Conservation (phyloP, 2,888 invertebrate genomes). For the Drosophila meridionalis region DNA sequence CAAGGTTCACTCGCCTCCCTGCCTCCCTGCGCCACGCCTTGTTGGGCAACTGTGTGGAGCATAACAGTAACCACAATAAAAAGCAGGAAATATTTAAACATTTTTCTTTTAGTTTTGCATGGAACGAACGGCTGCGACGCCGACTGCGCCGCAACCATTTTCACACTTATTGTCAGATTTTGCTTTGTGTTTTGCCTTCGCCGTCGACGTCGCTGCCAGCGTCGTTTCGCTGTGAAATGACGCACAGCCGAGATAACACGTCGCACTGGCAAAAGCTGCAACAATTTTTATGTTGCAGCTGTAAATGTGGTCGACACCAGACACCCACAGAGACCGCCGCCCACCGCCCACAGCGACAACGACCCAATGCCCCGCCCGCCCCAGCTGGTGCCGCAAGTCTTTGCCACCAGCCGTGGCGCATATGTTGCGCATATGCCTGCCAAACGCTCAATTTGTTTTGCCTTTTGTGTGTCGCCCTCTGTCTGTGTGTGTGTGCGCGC, state of each 20-base stretch:
- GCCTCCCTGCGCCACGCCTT: not conserved
- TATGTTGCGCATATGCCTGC: conserved; percentile 55
- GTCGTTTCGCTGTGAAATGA: conserved; percentile 75
- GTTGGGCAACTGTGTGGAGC: conserved; percentile 24
- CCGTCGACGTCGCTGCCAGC: conserved; percentile 29
- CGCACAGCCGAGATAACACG: conserved; percentile 83
- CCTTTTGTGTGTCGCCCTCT: conserved; percentile 61
- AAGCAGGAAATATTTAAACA: conserved; percentile 83
- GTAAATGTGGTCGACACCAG: conserved; percentile 52
- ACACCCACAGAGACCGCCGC: not conserved
- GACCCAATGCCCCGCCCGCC: conserved; percentile 1
- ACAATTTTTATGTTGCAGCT: conserved; percentile 72
- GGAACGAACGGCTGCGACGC: conserved; percentile 45
- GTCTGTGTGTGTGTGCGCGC: conserved; percentile 16
- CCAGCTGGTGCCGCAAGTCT: conserved; percentile 16
- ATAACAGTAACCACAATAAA: conserved; percentile 75
- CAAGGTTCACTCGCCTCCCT: conserved; percentile 9
- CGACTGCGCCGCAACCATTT: conserved; percentile 64
- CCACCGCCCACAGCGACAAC: not conserved
- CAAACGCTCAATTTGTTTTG: conserved; percentile 75
- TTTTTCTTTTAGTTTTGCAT: conserved; percentile 83
- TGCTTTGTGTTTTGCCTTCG: conserved; percentile 70
- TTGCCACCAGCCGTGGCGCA: conserved; percentile 32
- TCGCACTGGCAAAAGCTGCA: conserved; percentile 66
- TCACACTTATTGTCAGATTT: conserved; percentile 82